Percentiles rank a stretch among this genome's conserved stretches.
Conservation (phyloP, 2,888 invertebrate genomes). For the Hypercompe scribonia region DNA sequence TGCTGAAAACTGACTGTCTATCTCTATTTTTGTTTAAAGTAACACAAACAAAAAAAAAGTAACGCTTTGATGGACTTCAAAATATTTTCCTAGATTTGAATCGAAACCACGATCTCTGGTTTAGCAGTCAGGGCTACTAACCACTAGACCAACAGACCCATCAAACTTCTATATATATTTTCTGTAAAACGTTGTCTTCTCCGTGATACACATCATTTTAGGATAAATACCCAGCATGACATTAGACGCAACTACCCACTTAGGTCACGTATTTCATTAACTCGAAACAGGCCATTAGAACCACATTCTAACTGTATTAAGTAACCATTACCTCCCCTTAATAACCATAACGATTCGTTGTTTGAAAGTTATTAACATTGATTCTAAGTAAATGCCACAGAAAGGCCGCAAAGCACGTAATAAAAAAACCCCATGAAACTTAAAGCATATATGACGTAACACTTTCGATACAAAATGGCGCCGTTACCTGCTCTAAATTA, state of each 20-base stretch:
- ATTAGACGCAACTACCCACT: slow-evolving; percentile 6
- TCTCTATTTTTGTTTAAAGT: too few relatives aligned
- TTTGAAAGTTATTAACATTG: slow-evolving; percentile 49
- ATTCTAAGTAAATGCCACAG: slow-evolving; percentile 51
- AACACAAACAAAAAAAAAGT: too few relatives aligned
- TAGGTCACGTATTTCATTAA: slow-evolving; percentile 23
- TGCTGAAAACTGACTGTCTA: background rate
- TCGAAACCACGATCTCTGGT: too few relatives aligned
- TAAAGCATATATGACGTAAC: slow-evolving; percentile 47
- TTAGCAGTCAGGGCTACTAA: too few relatives aligned
- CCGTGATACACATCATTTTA: background rate
- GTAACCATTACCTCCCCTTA: slow-evolving; percentile 18
- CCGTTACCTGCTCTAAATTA: slow-evolving; percentile 63
- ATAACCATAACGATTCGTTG: slow-evolving; percentile 27
- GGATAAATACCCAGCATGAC: background rate
- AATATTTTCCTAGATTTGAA: too few relatives aligned
- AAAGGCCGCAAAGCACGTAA: slow-evolving; percentile 41
- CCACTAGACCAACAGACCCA: too few relatives aligned
- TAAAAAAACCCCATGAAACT: slow-evolving; percentile 59
- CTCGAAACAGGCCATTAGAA: slow-evolving; percentile 19
- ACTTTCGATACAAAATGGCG: slow-evolving; percentile 59
- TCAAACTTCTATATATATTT: too few relatives aligned
- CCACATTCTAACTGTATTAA: slow-evolving; percentile 25
- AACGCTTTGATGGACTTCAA: too few relatives aligned
- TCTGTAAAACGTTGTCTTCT: too few relatives aligned